Evolutionary conservation across 2,797 vertebrate genomes (phyloP).

Genomic region (Tadarida brasiliensis): DNA sequence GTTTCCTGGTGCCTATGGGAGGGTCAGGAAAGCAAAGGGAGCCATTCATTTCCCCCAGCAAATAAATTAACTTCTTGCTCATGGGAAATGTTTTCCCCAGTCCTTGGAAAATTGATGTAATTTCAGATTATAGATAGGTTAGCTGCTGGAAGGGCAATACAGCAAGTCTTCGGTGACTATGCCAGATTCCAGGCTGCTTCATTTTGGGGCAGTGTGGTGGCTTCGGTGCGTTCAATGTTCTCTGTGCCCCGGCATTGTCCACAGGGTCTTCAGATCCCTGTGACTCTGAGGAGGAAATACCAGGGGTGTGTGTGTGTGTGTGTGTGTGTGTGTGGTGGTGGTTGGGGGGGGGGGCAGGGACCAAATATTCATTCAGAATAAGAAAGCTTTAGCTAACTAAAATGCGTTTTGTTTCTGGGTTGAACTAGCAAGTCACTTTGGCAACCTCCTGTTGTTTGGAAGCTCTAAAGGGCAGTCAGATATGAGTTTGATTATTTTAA

Average conservation of each 20-base stretch:
- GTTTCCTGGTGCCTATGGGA: constrained; percentile 59
- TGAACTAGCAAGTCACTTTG: not conserved
- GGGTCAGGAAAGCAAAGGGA: constrained; percentile 71
- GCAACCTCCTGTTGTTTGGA: not conserved
- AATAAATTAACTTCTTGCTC: constrained; percentile 69
- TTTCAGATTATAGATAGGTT: constrained; percentile 70
- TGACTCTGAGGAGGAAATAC: not conserved
- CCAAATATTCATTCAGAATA: not conserved
- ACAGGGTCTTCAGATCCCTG: not conserved
- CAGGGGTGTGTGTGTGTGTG: too few relatives aligned
- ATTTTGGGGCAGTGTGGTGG: not conserved
- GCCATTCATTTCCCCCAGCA: constrained; percentile 63
- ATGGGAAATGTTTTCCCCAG: constrained; percentile 68
- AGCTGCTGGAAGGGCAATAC: not conserved
- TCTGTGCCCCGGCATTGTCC: fast-evolving
- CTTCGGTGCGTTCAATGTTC: not conserved
- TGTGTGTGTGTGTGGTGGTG: not conserved
- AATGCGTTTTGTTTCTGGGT: not conserved
- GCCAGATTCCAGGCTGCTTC: not conserved
- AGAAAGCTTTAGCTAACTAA: not conserved
- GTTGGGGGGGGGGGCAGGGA: not conserved
- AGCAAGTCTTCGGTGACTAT: not conserved
- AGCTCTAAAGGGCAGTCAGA: not conserved
- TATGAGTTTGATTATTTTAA: constrained; percentile 38
- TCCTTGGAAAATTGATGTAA: constrained; percentile 67